These are phyloP conservation scores for Varroa destructor DNA, from an alignment of 1,140 invertebrate genomes.

Conservation along the genomic window DNA sequence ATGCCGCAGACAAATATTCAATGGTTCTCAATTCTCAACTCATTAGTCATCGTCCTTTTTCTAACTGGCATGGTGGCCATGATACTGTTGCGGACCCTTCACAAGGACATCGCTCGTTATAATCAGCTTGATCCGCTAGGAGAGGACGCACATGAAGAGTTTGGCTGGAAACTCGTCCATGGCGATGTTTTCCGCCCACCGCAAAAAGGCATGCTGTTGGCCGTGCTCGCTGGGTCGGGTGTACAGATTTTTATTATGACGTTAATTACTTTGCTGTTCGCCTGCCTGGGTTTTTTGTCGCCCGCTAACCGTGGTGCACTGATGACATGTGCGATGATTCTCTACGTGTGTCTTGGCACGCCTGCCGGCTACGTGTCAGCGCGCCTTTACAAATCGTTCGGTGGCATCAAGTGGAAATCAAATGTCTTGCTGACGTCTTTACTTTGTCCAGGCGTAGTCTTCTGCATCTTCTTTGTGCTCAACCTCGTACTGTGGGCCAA, in stretches of 20 bases:
- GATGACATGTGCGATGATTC: conserved; percentile 91
- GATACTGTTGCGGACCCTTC: conserved; percentile 90
- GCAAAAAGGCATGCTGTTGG: conserved; percentile 86
- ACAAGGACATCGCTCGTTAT: conserved; percentile 96
- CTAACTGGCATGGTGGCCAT: conserved; percentile 96
- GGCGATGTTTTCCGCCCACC: conserved; percentile 89
- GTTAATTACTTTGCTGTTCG: conserved; percentile 61
- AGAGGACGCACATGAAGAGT: conserved; percentile 96
- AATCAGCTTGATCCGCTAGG: conserved; percentile 62
- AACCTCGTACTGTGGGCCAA: conserved; percentile 90
- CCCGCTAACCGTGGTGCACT: conserved; percentile 93
- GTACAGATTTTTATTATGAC: conserved; percentile 66
- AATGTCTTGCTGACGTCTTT: conserved; percentile 91
- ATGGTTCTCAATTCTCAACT: conserved; percentile 66
- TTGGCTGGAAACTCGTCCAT: conserved; percentile 96
- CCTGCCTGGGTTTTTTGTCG: conserved; percentile 91
- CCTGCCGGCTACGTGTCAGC: conserved; percentile 91
- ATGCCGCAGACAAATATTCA: conserved; percentile 98
- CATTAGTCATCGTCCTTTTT: conserved; percentile 51
- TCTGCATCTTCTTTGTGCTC: conserved; percentile 86
- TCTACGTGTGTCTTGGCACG: conserved; percentile 86
- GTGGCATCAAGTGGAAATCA: conserved; percentile 94
- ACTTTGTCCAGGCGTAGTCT: conserved; percentile 80
- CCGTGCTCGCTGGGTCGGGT: conserved; percentile 85
- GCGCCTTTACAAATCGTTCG: conserved; percentile 89